Evolutionary conservation across 2,113 vertebrate genomes (phyloP), one percentile per base, ranked within the genome.

Genomic region (Otus sunia): DNA sequence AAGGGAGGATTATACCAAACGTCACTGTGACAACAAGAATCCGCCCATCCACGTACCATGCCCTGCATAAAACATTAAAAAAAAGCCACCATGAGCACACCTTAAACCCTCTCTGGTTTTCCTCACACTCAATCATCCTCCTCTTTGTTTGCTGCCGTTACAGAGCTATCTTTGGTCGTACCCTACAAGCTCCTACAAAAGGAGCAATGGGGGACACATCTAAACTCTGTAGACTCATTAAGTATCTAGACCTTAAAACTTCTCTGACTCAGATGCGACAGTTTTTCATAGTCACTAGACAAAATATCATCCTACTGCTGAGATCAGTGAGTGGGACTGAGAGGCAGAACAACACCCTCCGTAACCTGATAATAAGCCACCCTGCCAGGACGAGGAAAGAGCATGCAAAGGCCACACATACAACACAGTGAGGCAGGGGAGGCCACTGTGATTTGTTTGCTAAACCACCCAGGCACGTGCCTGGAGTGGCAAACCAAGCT

Each of bases 21-120:
- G 99, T 99, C n/a, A 99, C 98, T 6, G 98, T 49, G 64, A 99
- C 97, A 71, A 99, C 99, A 76, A 99, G 98, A 91, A 99, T 80
- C 47, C 99, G 98, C 32, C 98, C 99, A 75, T 99, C 98, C 95
- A 99, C 73, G 50, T 98, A 99, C 99, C 99, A 99, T 93, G 97
- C 98, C 50, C 99, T 99, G 97, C 27, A 76, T 11, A 97, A 98
- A 94, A 91, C 68, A 98, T 86, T 50, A 29, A 59, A 90, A 79
- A 25, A 36, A 63, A 4, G 0, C 12, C 21, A 84, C 19, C 6
- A 9, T 96, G 41, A 95, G 41, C 29, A 87, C 47, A 79, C 37
- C 18, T 59, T 59, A 72, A 91, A 94, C 3, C 30, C 60, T 89
- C 80, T 86, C 63, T 85, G 25, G 25, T 59, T 76, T 86, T 47